Evolutionary conservation across 2,113 vertebrate species (phyloP), one percentile per base, ranked within the genome.

Genomic region (Rhinogobius similis): DNA sequence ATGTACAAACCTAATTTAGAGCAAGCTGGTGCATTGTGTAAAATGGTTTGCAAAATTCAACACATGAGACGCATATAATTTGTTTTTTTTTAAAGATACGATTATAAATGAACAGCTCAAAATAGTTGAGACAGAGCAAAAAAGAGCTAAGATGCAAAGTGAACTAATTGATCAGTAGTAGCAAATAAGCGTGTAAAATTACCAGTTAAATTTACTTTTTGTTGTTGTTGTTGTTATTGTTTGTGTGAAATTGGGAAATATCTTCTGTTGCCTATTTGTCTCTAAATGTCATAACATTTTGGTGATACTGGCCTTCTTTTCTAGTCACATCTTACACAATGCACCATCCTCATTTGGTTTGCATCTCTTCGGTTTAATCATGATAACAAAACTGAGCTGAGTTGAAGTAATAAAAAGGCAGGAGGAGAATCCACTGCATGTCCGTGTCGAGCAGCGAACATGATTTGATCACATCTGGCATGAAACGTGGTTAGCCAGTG

Each of bases 401-500:
- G 75, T 64, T 62, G 29, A 68, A 66, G 72, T 16, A n/a, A 70
- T 52, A 18, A 69, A 41, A 59, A 78, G 68, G 23, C 41, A 50
- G 52, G 70, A 50, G 52, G 68, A 70, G 65, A 67, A 52, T 32
- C 69, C 65, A 67, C 68, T 38, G 44, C 76, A 62, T 39, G 71
- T 48, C 26, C 36, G 18, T 62, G 77, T 75, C 71, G 48, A 62
- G 21, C 50, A 38, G 20, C 55, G 59, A 61, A 41, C 16, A 70
- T 20, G 32, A 75, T 69, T 70, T 66, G 74, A 76, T 78, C 61
- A 67, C 65, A 80, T 52, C 67, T 73, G 65, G 44, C 56, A 10
- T 66, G 66, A 74, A 81, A 82, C 73, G 69, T 69, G 75, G 68
- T 82, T 67, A 78, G 68, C 70, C 52, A 27, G 69, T 46, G 61